Evolutionary conservation across 2,888 invertebrate genomes (phyloP), one percentile per base, ranked within the genome.

Genomic region (Globia sparganii): DNA sequence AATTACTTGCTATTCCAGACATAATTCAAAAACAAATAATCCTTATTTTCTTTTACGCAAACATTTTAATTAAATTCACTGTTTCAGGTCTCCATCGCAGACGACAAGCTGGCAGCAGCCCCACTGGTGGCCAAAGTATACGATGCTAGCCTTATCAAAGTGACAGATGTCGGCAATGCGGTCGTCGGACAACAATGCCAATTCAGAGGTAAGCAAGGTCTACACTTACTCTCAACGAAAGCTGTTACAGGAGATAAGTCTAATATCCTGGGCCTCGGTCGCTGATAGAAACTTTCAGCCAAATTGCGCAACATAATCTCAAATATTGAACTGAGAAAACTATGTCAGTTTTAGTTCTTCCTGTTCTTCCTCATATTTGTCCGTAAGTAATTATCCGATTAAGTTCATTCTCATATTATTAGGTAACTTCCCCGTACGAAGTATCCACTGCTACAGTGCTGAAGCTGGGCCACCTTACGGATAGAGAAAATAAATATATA

Each of bases 131-230:
- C 99, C 89, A 99, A 99, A 97, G 99, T 99, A 67, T 99, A 99
- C 96, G 99, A 99, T 94, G 98, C 99, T 84, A 98, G 98, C 86
- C 97, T 99, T 86, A 99, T 99, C 92, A 98, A 98, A 97, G 99
- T 99, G 87, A 98, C 99, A 74, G 99, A 99, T 93, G 98, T 99
- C 53, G 98, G 99, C 89, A 99, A 98, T 91, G 99, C 99, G 80
- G 98, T 99, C 82, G 99, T 99, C 59, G 99, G 99, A 74, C 99
- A 99, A 95, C 99, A 99, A 83, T 99, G 99, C 92, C 99, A 99
- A 95, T 99, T 99, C 95, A 98, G 98, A 97, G 99, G 99, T 99
- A 96, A 34, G 62, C 34, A 49, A 15, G 6, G 11, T 53, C 49
- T 49, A 43, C 53, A 25, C 3, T 53, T 11, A 5, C 9, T 21